Evolutionary conservation across 2,888 invertebrate species (phyloP), one percentile per base, ranked within the genome.

Genomic region (Anaspis maculata): DNA sequence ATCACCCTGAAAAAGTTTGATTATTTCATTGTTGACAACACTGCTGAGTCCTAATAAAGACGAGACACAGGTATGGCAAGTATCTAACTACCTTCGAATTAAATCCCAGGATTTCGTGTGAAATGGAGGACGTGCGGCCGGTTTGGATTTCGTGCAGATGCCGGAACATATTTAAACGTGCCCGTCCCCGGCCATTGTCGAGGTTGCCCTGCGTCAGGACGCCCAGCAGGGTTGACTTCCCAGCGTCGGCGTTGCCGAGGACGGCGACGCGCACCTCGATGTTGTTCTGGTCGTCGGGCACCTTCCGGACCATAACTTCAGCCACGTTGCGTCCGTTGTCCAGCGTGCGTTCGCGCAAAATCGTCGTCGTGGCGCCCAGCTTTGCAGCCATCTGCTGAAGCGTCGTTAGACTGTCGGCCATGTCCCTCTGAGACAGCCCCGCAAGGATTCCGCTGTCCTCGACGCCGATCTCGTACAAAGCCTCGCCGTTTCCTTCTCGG

Each of bases 391-490:
- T 98, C 47, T 82, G 75, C 37, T 83, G 72, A 35, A 97, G 71
- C 0, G 95, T 90, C 34, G 75, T 74, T 38, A 97, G 68, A 28
- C 94, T 94, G 2, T 81, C 82, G n/a, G 79, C 75, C 73, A 98
- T 83, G 34, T 94, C 92, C 6, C 77, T 71, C 32, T 80, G 77
- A 1, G 80, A 77, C 3, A 97, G 73, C 3, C 97, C 97, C 6
- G 85, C 77, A 47, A 96, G 69, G 30, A 83, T 75, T 0, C 95
- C 95, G 54, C 83, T 86, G 66, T 91, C 92, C 37, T 89, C 82
- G 2, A 92, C 91, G 0, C 97, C 97, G 29, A 97, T 86, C 66
- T 96, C 94, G 68, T 99, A 98, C 42, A 98, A 90, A 0, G 96
- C 96, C 63, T 92, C 89, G 1, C 97, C 98, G 46, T 92, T 88